Conservation (phyloP, 2,113 vertebrate genomes). For the Ranitomeya imitator region DNA sequence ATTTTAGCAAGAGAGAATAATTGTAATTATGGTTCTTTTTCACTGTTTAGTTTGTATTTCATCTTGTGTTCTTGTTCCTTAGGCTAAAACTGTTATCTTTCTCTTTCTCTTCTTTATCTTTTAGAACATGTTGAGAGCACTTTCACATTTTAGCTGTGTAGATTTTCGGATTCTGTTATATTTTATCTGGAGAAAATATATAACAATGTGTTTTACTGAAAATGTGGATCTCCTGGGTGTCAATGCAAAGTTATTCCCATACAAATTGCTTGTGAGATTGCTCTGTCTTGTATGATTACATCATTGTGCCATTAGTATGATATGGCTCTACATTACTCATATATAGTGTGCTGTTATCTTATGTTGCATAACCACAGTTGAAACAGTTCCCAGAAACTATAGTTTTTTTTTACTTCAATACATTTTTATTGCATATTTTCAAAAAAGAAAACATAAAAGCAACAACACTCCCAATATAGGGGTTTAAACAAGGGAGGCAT, state of each 20-base stretch:
- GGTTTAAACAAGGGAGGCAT: no score
- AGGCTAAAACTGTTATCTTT: conserved; percentile 13
- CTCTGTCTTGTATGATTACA: background rate
- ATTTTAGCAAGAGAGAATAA: background rate
- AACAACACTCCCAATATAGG: no score
- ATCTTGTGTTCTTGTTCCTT: background rate
- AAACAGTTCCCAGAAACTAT: no score
- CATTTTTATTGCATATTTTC: no score
- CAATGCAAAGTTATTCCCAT: background rate
- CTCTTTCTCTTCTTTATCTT: background rate
- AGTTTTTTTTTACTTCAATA: no score
- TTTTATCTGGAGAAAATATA: background rate
- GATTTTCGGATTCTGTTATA: background rate
- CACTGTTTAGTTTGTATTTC: background rate
- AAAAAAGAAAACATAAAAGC: no score
- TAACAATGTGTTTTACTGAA: background rate
- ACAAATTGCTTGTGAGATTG: background rate
- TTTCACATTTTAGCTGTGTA: background rate
- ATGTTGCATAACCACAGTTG: no score
- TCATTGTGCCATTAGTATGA: background rate
- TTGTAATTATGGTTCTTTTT: background rate
- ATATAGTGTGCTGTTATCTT: background rate
- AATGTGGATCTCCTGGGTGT: background rate
- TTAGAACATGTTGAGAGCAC: background rate
- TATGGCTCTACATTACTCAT: background rate